phyloP scores from a whole-genome alignment of 2,888 invertebrate genomes.

The Oligia strigilis region DNA sequence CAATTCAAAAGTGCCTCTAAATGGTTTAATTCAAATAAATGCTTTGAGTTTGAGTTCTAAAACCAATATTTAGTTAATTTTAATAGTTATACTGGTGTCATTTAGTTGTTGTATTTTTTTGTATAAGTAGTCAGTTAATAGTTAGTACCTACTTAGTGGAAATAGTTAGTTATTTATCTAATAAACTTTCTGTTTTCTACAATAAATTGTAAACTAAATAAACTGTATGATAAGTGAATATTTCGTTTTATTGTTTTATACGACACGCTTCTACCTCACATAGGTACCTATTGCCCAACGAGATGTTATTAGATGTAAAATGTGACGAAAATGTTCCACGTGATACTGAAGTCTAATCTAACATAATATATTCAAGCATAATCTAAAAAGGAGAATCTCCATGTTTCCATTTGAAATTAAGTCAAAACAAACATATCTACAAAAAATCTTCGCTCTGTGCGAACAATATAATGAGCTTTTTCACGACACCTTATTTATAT shows the following conservation, averaged over 20 bases:
- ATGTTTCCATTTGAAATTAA: slow-evolving; percentile 23
- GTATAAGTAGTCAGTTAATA: background rate
- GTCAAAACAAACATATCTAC: slow-evolving; percentile 8
- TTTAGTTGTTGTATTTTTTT: background rate
- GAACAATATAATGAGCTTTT: slow-evolving; percentile 34
- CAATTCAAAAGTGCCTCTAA: too few relatives aligned
- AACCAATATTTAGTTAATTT: background rate
- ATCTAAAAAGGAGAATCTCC: background rate
- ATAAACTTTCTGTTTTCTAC: too few relatives aligned
- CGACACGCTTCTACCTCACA: background rate
- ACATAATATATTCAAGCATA: background rate
- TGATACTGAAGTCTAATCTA: background rate
- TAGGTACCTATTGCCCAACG: background rate
- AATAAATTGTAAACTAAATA: too few relatives aligned
- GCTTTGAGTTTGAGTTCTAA: background rate
- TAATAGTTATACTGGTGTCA: background rate
- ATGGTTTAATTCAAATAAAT: too few relatives aligned
- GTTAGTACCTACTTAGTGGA: too few relatives aligned
- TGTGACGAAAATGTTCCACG: background rate
- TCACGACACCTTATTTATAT: slow-evolving; percentile 29
- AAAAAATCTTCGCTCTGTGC: slow-evolving; percentile 2
- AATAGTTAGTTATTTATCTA: too few relatives aligned
- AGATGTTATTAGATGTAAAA: background rate
- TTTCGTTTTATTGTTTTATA: background rate
- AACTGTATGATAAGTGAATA: too few relatives aligned